Percentiles rank a stretch among this genome's conserved stretches.
phyloP scores from a whole-genome alignment of 2,113 vertebrate species.

The Cephalopterus ornatus region DNA sequence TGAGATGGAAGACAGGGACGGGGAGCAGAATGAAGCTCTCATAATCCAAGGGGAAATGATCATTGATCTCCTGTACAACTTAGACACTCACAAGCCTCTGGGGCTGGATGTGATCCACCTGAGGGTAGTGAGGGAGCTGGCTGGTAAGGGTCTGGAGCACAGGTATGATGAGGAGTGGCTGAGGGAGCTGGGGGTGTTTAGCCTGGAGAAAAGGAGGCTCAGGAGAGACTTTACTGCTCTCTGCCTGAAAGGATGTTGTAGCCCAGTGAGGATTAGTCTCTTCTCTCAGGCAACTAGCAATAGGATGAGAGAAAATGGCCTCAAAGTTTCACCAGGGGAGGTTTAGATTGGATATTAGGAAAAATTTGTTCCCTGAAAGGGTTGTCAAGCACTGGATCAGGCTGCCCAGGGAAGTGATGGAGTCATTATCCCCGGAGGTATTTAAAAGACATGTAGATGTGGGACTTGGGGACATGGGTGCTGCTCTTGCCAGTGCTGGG shows the following conservation, averaged over 20 bases:
- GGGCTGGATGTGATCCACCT: neutral
- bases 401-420: neutral
- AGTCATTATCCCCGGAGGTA: neutral
- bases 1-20: neutral
- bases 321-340: neutral
- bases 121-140: neutral
- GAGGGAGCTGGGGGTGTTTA: neutral
- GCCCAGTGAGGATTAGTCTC: neutral
- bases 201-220: neutral
- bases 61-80: neutral
- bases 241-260: neutral
- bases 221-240: neutral
- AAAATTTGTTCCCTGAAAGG: neutral
- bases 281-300: neutral
- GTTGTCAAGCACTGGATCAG: neutral
- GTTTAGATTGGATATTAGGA: neutral
- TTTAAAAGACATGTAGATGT: neutral
- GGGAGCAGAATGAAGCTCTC: neutral
- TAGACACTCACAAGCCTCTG: fast-evolving
- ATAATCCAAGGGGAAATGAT: neutral
- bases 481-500: neutral
- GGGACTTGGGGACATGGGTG: neutral
- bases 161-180: neutral
- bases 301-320: neutral
- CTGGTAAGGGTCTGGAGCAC: neutral